A percentile compares a stretch with the other conserved stretches of the same genome.
phyloP scores from a whole-genome alignment of 2,797 vertebrate species.

The Phrynocephalus vlangalii region DNA sequence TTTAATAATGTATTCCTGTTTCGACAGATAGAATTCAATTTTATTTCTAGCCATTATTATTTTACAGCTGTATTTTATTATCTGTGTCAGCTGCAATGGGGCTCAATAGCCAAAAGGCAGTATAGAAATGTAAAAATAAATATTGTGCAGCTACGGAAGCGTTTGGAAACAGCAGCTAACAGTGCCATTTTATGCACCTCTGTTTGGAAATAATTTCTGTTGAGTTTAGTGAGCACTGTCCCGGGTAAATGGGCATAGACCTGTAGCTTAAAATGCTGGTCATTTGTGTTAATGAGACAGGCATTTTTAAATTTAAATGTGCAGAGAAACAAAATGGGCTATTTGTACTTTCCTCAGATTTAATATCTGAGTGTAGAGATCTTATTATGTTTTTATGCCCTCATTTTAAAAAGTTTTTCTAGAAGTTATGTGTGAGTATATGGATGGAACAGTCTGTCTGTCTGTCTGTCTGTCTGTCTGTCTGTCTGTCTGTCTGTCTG shows the following conservation, averaged over 20 bases:
- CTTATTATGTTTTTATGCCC: neutral
- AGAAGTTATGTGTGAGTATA: slow-evolving; percentile 17
- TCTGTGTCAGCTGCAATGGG: neutral
- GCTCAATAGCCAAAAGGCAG: neutral
- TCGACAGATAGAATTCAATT: neutral
- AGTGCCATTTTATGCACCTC: neutral
- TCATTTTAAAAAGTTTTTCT: neutral
- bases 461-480: too few species aligned
- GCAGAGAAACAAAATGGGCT: neutral
- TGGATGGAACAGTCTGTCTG: too few species aligned
- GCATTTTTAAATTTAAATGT: neutral
- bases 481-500: too few species aligned
- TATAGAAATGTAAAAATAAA: neutral
- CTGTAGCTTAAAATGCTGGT: neutral
- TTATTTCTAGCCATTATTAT: neutral
- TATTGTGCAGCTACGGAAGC: neutral
- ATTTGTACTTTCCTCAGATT: neutral
- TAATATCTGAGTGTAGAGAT: neutral
- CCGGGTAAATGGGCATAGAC: neutral
- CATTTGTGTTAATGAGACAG: neutral
- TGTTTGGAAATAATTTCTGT: neutral
- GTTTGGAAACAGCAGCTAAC: neutral
- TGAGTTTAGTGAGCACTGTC: neutral
- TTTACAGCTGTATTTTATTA: neutral
- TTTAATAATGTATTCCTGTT: neutral